Conservation (phyloP, 2,888 invertebrate genomes). For the Bhutanitis thaidina region DNA sequence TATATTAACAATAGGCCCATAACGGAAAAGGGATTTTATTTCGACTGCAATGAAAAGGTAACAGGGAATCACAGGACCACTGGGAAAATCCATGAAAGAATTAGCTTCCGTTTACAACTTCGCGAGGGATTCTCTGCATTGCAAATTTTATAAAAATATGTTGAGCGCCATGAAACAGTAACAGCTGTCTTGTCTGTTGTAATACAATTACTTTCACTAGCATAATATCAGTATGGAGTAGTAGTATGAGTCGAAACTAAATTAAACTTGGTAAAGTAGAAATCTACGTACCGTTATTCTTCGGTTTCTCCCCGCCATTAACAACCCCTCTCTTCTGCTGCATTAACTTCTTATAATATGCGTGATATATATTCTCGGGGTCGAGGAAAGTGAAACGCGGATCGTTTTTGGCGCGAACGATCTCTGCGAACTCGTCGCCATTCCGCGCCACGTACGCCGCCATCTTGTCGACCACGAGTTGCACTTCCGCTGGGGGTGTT, state of each 20-base stretch:
- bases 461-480: conserved; percentile 96
- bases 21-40: neutral
- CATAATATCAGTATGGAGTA: too few relatives aligned
- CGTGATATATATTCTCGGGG: conserved; percentile 86
- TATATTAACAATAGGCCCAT: neutral
- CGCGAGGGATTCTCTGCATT: too few relatives aligned
- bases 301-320: conserved; percentile 38
- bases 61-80: too few relatives aligned
- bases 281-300: conserved; percentile 16
- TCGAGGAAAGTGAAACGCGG: conserved; percentile 93
- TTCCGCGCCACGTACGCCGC: conserved; percentile 97
- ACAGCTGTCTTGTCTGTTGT: too few relatives aligned
- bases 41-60: too few relatives aligned
- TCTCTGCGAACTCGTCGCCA: conserved; percentile 95
- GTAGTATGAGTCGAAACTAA: too few relatives aligned
- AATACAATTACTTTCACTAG: too few relatives aligned
- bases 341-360: conserved; percentile 83
- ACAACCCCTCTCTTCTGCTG: conserved; percentile 45
- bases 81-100: too few relatives aligned
- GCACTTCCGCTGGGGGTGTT: conserved; percentile 89
- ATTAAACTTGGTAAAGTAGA: too few relatives aligned
- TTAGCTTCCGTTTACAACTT: too few relatives aligned
- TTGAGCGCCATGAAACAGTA: too few relatives aligned
- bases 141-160: too few relatives aligned
- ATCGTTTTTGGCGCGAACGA: conserved; percentile 90